Base-by-base conservation (phyloP, 1,140 invertebrate species). In the Ceratosolen fusciceps region DNA sequence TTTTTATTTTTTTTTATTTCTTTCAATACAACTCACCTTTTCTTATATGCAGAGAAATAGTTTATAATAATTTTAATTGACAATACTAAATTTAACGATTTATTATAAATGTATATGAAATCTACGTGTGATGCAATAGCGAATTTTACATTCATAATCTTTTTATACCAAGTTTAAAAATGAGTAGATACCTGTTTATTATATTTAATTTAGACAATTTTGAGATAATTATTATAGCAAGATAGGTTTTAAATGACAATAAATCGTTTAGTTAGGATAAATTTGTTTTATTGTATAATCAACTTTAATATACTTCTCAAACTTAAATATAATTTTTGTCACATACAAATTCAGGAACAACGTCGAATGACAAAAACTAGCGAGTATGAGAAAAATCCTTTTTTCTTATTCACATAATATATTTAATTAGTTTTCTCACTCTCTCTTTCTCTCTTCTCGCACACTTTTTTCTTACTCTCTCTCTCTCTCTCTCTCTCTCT, bases 291-390 rank as follows among this genome's bases (percentile, higher is more conserved):
- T 80, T 80, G 52, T 76, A 80, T 58, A 58, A 54, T 72, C 74
- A 72, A 76, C 74, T 80, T 77, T 60, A 65, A 80, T 80, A 76
- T 77, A 76, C 39, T 77, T 76, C 74, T 76, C 67, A 80, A 76
- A 76, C 70, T 80, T 72, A 76, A 80, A 80, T 77, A 76, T 73
- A 76, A 76, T 80, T 80, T 80, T 73, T 72, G 68, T 80, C 74
- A 76, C 73, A 80, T 80, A 80, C 79, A 80, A 80, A 80, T 80
- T 80, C 58, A 80, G 79, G 79, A 80, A 80, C 79, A 76, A 80
- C 58, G 58, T 29, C 47, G 26, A 80, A 76, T 80, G 79, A 80
- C 74, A 80, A 76, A 80, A 80, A 76, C 37, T 80, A 75, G 62
- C 79, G 72, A 75, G 72, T 75, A 80, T 60, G 79, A 75, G 72